Evolutionary conservation across 2,113 vertebrate species (phyloP).

Genomic region (Elaphurus davidianus): DNA sequence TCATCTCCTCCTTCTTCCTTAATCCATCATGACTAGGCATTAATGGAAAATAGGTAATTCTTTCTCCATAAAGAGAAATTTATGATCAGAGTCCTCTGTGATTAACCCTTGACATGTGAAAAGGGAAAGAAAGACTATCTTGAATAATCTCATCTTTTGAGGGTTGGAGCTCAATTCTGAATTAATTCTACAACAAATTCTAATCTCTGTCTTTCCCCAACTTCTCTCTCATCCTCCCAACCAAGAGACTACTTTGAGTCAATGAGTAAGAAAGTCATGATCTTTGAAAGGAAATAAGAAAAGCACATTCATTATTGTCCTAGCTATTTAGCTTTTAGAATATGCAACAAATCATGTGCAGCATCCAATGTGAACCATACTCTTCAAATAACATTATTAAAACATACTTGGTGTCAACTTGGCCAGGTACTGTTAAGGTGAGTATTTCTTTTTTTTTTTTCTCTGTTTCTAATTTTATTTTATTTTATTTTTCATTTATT

Average conservation of each 20-base stretch:
- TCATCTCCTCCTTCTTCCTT: not conserved
- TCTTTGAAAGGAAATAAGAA: not conserved
- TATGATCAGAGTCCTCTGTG: not conserved
- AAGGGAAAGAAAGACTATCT: not conserved
- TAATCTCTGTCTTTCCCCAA: not conserved
- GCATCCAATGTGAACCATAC: not conserved
- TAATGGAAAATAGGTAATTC: not conserved
- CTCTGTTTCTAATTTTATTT: no score
- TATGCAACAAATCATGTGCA: not conserved
- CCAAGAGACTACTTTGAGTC: not conserved
- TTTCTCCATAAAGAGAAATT: not conserved
- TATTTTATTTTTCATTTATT: no score
- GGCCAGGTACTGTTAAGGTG: not conserved
- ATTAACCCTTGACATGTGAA: not conserved
- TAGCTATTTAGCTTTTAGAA: not conserved
- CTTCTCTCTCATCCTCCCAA: not conserved
- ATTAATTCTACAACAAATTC: not conserved
- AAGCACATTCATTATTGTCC: not conserved
- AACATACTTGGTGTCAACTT: not conserved
- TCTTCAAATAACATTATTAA: not conserved
- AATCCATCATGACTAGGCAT: not conserved
- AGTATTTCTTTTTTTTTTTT: not conserved
- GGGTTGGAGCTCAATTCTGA: not conserved
- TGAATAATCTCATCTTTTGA: not conserved
- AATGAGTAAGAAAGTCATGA: not conserved